Conservation (phyloP, 2,113 vertebrate species). For the Mobula birostris region DNA sequence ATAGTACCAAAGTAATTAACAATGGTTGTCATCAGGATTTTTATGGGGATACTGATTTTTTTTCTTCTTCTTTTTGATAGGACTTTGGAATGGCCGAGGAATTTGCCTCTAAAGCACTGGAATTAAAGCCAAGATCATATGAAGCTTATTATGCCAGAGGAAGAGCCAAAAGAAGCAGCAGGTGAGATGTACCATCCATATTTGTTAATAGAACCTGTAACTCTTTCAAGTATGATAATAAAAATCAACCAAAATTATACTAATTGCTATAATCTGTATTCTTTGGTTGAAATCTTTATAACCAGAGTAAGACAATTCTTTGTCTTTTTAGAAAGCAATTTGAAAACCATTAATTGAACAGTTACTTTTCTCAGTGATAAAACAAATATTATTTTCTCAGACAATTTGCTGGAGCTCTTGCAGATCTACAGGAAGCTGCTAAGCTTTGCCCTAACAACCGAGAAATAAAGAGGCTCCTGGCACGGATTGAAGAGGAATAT, state of each 20-base stretch:
- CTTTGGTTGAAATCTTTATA: background rate
- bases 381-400: conserved; percentile 50
- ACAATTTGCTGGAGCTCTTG: conserved; percentile 79
- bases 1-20: too few species aligned
- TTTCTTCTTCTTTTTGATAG: conserved; percentile 51
- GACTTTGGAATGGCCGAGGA: conserved; percentile 98
- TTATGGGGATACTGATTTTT: background rate
- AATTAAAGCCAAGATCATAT: conserved; percentile 90
- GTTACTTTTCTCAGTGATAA: background rate
- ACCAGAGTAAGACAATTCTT: background rate
- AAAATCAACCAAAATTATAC: background rate
- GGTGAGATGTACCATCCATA: conserved; percentile 56
- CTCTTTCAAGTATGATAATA: background rate
- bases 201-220: background rate
- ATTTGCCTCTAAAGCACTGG: conserved; percentile 91
- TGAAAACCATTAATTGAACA: background rate
- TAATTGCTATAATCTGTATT: background rate
- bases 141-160: conserved; percentile 94
- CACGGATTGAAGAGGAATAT: conserved; percentile 88
- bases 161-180: conserved; percentile 94
- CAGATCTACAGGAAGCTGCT: conserved; percentile 80
- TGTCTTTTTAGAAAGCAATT: background rate
- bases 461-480: conserved; percentile 79
- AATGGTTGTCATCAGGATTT: too few species aligned
- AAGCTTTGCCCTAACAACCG: conserved; percentile 86